A percentile compares a stretch with the other conserved stretches of the same genome.
Conservation (phyloP, 2,888 invertebrate species). For the Drosophila emarginata region DNA sequence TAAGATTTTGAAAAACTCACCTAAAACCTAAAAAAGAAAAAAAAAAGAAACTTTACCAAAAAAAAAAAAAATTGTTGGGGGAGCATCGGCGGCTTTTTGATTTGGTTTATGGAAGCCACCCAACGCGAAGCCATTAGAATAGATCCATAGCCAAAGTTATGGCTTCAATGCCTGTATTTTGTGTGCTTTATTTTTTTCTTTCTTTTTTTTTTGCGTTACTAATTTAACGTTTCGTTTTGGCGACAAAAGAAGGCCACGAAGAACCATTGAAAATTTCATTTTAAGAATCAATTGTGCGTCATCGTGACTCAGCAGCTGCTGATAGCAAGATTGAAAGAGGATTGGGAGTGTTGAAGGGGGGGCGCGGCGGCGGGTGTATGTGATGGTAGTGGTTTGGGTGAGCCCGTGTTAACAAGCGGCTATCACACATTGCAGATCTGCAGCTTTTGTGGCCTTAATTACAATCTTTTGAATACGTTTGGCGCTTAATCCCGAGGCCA, state of each 20-base stretch:
- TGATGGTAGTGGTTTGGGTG: background rate
- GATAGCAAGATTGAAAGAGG: background rate
- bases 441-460: slow-evolving; percentile 77
- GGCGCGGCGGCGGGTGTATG: no score
- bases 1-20: background rate
- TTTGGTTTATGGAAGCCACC: background rate
- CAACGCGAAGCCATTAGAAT: background rate
- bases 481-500: slow-evolving; percentile 76
- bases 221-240: slow-evolving; percentile 68
- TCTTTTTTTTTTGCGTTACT: slow-evolving; percentile 57
- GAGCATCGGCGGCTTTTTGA: no score
- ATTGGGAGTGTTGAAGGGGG: background rate
- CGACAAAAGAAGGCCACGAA: slow-evolving; percentile 50
- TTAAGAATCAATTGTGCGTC: slow-evolving; percentile 68
- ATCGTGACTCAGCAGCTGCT: slow-evolving; percentile 59
- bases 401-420: slow-evolving; percentile 62
- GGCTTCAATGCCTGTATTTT: background rate
- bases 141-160: background rate
- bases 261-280: slow-evolving; percentile 41
- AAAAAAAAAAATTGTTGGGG: background rate
- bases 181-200: slow-evolving; percentile 23
- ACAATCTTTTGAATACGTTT: slow-evolving; percentile 79
- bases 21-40: background rate
- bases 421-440: slow-evolving; percentile 72
- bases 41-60: no score